A percentile compares a stretch with the other conserved stretches of the same genome.
Evolutionary conservation across 2,888 invertebrate species (phyloP).

Genomic region (Cybosia mesomella): DNA sequence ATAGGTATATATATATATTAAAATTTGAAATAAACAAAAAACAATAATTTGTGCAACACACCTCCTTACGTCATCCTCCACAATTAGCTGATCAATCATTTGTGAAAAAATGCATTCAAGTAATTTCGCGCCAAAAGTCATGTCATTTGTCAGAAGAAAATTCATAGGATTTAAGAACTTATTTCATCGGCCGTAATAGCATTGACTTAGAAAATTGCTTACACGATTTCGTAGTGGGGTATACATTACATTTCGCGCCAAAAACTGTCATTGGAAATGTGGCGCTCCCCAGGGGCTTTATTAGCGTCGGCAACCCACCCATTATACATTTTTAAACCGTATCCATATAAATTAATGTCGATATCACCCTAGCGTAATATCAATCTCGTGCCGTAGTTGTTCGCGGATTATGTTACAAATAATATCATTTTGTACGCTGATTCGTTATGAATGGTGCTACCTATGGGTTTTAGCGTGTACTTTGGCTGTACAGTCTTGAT

Average conservation of each 20-base stretch:
- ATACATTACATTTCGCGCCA: constrained; percentile 64
- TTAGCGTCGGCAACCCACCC: constrained; percentile 80
- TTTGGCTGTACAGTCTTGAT: constrained; percentile 56
- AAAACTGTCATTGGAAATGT: constrained; percentile 63
- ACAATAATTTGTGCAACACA: constrained; percentile 31
- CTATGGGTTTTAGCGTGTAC: constrained; percentile 57
- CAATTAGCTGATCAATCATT: constrained; percentile 75
- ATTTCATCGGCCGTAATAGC: constrained; percentile 32
- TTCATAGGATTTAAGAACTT: constrained; percentile 34
- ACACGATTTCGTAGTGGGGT: constrained; percentile 41
- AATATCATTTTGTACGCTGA: constrained; percentile 87
- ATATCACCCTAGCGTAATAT: constrained; percentile 85
- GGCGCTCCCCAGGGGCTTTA: constrained; percentile 77
- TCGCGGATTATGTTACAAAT: constrained; percentile 87
- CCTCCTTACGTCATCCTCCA: constrained; percentile 55
- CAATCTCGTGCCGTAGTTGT: constrained; percentile 83
- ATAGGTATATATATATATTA: background rate
- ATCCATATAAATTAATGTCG: constrained; percentile 87
- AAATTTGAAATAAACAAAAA: background rate
- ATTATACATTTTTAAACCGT: constrained; percentile 87
- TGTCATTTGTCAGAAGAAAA: constrained; percentile 29
- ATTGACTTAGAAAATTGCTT: constrained; percentile 42
- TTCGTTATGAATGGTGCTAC: constrained; percentile 85
- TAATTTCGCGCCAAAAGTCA: constrained; percentile 37
- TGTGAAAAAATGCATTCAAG: constrained; percentile 45